phyloP scores from a whole-genome alignment of 2,888 invertebrate species.

The Dione juno region DNA sequence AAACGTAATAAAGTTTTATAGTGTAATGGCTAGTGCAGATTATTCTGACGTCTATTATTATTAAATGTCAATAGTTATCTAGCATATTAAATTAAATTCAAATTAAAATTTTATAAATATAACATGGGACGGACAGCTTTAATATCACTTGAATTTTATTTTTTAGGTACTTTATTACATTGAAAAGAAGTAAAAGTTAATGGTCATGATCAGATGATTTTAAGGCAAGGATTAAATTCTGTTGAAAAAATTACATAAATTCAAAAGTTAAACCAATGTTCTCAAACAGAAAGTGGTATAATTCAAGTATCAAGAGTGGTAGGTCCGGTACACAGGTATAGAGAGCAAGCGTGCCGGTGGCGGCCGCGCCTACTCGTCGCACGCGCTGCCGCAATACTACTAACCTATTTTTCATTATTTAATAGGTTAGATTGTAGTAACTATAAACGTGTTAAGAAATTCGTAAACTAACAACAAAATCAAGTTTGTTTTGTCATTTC shows the following conservation, averaged over 20 bases:
- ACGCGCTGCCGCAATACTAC: constrained; percentile 57
- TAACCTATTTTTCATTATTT: constrained; percentile 58
- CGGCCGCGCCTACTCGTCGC: constrained; percentile 64
- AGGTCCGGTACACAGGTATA: constrained; percentile 48
- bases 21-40: constrained; percentile 54
- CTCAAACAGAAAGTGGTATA: neutral
- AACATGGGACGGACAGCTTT: no score
- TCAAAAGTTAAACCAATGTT: neutral
- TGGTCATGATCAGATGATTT: no score
- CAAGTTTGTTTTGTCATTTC: constrained; percentile 20
- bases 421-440: constrained; percentile 54
- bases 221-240: neutral
- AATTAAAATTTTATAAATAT: no score
- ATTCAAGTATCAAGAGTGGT: constrained; percentile 49
- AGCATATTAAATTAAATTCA: no score
- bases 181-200: no score
- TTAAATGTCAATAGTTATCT: constrained; percentile 21
- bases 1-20: constrained; percentile 63
- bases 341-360: constrained; percentile 57
- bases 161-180: no score
- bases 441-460: constrained; percentile 47
- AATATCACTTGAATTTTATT: no score
- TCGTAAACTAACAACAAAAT: constrained; percentile 38
- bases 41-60: constrained; percentile 53
- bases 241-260: neutral